A percentile compares a stretch with the other conserved stretches of the same genome.
phyloP scores from a whole-genome alignment of 2,113 vertebrate species.

The Orcinus orca region DNA sequence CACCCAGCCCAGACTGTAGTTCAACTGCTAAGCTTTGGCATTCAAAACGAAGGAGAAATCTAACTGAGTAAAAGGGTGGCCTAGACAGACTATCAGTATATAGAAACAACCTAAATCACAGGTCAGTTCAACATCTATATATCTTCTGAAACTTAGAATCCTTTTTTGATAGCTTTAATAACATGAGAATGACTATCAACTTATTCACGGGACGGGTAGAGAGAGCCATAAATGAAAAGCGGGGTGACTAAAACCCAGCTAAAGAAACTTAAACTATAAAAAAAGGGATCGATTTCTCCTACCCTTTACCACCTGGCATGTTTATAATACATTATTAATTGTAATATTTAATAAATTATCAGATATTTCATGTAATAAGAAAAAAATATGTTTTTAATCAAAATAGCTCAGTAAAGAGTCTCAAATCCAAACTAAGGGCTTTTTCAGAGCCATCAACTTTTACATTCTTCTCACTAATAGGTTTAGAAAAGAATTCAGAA shows the following conservation, averaged over 20 bases:
- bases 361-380: background rate
- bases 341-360: background rate
- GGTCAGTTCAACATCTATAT: background rate
- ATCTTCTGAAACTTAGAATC: background rate
- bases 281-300: background rate
- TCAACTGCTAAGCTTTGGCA: background rate
- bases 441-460: background rate
- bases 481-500: background rate
- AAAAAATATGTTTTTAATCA: background rate
- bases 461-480: background rate
- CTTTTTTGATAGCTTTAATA: background rate
- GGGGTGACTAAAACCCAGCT: background rate
- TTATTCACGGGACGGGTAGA: background rate
- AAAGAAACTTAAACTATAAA: background rate
- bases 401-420: background rate
- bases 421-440: slow-evolving; percentile 7
- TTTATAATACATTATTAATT: background rate
- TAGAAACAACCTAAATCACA: background rate
- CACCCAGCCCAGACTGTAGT: background rate
- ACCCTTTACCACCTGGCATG: background rate
- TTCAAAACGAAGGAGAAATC: background rate
- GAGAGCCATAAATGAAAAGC: background rate
- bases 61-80: background rate
- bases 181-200: background rate
- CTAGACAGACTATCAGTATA: background rate